These are phyloP conservation scores for Lordiphosa clarofinis DNA, from an alignment of 1,140 invertebrate species.

Conservation along the genomic window DNA sequence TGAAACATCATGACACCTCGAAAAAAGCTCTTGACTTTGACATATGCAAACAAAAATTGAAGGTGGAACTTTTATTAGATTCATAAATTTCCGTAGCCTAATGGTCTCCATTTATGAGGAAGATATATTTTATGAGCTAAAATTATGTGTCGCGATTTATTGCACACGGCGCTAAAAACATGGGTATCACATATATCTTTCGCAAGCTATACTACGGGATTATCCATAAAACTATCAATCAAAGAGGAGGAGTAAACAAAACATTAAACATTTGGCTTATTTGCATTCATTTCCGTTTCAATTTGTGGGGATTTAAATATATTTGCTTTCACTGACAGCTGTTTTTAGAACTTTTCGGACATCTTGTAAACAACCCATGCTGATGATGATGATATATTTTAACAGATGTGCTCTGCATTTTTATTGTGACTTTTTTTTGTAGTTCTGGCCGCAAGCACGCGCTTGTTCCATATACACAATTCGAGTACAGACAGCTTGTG, in stretches of 20 bases:
- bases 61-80: slow-evolving; percentile 44
- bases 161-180: slow-evolving; percentile 61
- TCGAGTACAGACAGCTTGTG: slow-evolving; percentile 1
- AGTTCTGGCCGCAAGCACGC: slow-evolving; percentile 19
- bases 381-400: slow-evolving; percentile 59
- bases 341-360: slow-evolving; percentile 68
- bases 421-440: slow-evolving; percentile 25
- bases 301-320: slow-evolving; percentile 26
- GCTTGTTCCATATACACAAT: slow-evolving; percentile 27
- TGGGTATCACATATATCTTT: slow-evolving; percentile 18
- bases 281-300: slow-evolving; percentile 25
- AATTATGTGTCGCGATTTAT: slow-evolving; percentile 54
- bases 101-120: slow-evolving; percentile 37
- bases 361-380: slow-evolving; percentile 44
- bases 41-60: slow-evolving; percentile 31
- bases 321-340: slow-evolving; percentile 39
- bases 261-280: slow-evolving; percentile 29
- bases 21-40: slow-evolving; percentile 65
- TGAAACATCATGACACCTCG: not conserved
- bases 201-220: not conserved
- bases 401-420: slow-evolving; percentile 61
- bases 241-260: slow-evolving; percentile 57
- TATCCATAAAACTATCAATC: slow-evolving; percentile 55
- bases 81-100: slow-evolving; percentile 53
- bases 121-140: slow-evolving; percentile 10